Evolutionary conservation across 2,888 invertebrate species (phyloP).

Genomic region (Psylliodes chrysocephalus): DNA sequence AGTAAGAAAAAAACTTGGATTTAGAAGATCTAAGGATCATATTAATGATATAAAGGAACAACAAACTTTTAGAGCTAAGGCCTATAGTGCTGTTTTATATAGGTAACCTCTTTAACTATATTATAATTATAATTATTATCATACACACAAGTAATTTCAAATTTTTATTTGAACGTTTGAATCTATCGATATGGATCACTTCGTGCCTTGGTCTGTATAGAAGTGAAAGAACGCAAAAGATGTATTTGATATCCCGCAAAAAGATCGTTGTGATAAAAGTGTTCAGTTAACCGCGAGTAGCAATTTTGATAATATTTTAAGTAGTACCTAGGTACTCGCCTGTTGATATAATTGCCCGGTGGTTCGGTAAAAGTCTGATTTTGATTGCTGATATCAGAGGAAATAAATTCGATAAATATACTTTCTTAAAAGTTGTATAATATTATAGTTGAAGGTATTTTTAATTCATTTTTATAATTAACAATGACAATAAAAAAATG

Average conservation of each 20-base stretch:
- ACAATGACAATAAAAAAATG: no score
- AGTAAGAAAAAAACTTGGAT: no score
- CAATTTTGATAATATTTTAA: constrained; percentile 28
- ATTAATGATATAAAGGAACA: no score
- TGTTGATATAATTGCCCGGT: constrained; percentile 22
- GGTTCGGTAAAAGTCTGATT: constrained; percentile 34
- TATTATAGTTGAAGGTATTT: no score
- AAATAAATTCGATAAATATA: constrained; percentile 23
- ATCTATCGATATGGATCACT: not conserved
- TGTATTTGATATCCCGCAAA: not conserved
- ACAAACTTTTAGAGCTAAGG: no score
- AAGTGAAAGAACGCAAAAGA: constrained; percentile 20
- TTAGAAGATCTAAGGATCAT: no score
- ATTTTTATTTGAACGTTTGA: no score
- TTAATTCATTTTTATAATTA: no score
- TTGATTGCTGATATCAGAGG: constrained; percentile 20
- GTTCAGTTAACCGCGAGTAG: constrained; percentile 13
- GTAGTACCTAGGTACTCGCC: constrained; percentile 10
- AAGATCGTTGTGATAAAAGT: constrained; percentile 26
- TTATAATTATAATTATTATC: no score
- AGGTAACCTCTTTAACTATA: no score
- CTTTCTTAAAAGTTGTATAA: constrained; percentile 22
- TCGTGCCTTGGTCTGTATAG: not conserved
- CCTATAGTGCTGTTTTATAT: no score
- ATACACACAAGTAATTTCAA: no score